phyloP scores from a whole-genome alignment of 2,797 vertebrate species.

The Eulemur coronatus region DNA sequence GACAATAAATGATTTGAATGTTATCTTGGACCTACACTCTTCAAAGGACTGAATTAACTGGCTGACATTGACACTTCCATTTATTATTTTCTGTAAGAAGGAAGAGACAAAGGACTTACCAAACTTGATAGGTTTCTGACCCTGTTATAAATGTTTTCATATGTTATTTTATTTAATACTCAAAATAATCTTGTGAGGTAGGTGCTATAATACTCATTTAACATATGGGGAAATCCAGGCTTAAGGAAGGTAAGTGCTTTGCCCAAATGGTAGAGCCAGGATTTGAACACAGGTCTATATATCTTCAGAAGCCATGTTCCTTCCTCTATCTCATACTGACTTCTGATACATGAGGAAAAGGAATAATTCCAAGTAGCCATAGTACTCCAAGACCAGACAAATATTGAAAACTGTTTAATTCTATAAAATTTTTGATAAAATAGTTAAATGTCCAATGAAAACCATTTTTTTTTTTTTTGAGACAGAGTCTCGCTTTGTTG shows the following conservation, averaged over 20 bases:
- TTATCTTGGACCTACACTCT: conserved; percentile 10
- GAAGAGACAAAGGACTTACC: background rate
- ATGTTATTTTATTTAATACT: conserved; percentile 6
- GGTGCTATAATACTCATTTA: background rate
- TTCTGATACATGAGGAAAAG: conserved; percentile 8
- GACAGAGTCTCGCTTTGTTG: no score
- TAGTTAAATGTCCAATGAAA: conserved; percentile 3
- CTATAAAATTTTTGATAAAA: conserved; percentile 42
- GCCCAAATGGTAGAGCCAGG: background rate
- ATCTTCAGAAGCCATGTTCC: background rate
- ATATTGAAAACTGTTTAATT: background rate
- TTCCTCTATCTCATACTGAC: background rate
- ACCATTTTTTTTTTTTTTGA: background rate
- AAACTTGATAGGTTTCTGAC: background rate
- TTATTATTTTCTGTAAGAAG: conserved; percentile 34
- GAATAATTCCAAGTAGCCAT: background rate
- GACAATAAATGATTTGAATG: conserved; percentile 18
- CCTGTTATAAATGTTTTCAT: background rate
- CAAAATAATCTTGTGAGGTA: conserved; percentile 29
- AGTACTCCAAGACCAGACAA: background rate
- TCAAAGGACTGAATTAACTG: background rate
- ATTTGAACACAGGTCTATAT: background rate
- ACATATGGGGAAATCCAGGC: background rate
- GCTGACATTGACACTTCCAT: background rate
- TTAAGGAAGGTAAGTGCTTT: background rate